Conservation (phyloP, 1,140 invertebrate species). For the Drosophila ficusphila region DNA sequence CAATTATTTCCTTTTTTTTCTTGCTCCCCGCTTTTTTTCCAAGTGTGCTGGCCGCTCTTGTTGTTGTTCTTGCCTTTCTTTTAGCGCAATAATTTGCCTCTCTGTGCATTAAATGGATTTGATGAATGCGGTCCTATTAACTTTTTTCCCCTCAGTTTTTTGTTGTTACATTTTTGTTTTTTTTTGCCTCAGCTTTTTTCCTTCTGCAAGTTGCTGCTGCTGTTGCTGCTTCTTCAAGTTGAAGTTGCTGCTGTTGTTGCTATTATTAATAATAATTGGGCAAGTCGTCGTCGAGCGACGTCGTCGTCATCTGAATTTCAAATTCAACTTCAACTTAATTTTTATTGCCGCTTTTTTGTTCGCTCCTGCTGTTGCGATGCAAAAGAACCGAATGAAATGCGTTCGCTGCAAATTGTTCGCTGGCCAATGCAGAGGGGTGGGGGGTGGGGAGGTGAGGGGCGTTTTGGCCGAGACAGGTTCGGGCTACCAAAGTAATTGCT, state of each 20-base stretch:
- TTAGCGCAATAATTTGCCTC: constrained; percentile 81
- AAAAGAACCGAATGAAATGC: constrained; percentile 30
- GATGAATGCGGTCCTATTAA: constrained; percentile 84
- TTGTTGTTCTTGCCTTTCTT: constrained; percentile 43
- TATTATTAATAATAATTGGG: constrained; percentile 74
- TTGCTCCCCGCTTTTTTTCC: constrained; percentile 39
- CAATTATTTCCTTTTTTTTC: constrained; percentile 67
- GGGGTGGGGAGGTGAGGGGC: not conserved
- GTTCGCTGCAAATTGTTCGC: constrained; percentile 32
- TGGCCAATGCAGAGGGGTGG: not conserved
- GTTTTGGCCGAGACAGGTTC: constrained; percentile 32
- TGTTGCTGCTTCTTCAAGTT: constrained; percentile 29
- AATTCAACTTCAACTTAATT: constrained; percentile 73
- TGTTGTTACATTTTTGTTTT: too few species aligned
- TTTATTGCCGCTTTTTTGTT: constrained; percentile 68
- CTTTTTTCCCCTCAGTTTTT: constrained; percentile 60
- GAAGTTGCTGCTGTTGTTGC: constrained; percentile 50
- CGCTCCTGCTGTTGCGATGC: constrained; percentile 2
- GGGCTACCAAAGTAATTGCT: constrained; percentile 54
- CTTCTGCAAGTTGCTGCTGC: constrained; percentile 37
- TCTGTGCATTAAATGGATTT: constrained; percentile 83
- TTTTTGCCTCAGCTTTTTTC: constrained; percentile 52
- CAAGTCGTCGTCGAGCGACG: constrained; percentile 48
- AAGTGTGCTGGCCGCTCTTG: constrained; percentile 27
- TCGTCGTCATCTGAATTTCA: constrained; percentile 72